phyloP scores from a whole-genome alignment of 2,113 vertebrate genomes.

The Cavia porcellus region DNA sequence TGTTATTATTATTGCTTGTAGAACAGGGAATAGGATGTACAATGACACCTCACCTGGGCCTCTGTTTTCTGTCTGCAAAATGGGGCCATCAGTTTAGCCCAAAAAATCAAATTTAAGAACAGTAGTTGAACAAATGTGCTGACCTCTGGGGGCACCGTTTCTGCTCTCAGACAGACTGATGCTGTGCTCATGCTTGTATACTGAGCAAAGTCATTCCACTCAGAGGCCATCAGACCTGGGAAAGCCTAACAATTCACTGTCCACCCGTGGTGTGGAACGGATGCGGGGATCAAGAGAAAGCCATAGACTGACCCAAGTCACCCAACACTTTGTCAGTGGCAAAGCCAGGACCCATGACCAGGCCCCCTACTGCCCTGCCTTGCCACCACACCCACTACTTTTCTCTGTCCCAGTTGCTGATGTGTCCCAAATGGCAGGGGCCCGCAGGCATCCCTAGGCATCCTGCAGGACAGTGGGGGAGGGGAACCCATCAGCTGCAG shows the following conservation, averaged over 20 bases:
- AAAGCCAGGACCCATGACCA: conserved; percentile 10
- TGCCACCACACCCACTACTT: neutral
- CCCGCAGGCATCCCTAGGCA: neutral
- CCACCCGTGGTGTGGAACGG: neutral
- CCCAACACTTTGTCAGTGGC: neutral
- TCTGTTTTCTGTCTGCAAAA: conserved; percentile 28
- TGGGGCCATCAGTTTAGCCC: neutral
- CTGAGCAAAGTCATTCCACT: neutral
- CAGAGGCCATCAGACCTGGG: neutral
- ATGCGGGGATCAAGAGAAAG: neutral
- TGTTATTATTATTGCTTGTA: neutral
- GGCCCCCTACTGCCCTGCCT: neutral
- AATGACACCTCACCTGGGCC: neutral
- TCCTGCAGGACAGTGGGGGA: neutral
- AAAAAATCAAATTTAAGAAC: neutral
- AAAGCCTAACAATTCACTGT: neutral
- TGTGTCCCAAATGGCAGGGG: conserved; percentile 20
- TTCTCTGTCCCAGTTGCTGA: conserved; percentile 33
- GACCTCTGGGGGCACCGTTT: neutral
- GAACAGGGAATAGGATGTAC: neutral
- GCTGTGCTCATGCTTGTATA: fast-evolving
- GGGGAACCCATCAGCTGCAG: neutral
- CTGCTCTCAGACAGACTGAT: neutral
- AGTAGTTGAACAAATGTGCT: neutral
- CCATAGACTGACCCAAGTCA: neutral